Conservation (phyloP, 2,888 invertebrate species). For the Cephus runcator region DNA sequence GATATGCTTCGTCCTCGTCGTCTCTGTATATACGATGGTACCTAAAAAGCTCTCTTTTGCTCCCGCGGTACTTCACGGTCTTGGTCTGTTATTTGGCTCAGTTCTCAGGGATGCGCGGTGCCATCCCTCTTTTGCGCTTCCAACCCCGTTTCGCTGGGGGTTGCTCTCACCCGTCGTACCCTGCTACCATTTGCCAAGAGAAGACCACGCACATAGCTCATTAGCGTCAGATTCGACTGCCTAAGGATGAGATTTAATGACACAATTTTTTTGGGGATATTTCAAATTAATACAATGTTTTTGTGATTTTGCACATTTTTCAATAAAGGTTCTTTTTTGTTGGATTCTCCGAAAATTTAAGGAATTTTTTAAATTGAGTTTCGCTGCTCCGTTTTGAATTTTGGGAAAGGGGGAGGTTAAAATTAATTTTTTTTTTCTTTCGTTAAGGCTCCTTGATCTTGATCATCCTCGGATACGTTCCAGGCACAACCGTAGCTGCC, state of each 20-base stretch:
- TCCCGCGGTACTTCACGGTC: constrained; percentile 13
- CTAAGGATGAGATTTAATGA: not conserved
- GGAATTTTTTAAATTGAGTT: not conserved
- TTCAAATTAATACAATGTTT: not conserved
- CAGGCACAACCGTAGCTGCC: not conserved
- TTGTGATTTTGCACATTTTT: not conserved
- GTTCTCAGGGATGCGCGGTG: constrained; percentile 26
- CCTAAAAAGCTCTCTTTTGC: not conserved
- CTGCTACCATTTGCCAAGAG: not conserved
- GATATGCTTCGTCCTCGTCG: not conserved
- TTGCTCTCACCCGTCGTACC: not conserved
- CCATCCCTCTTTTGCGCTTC: not conserved
- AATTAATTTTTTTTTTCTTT: not conserved
- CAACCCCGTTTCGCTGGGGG: not conserved
- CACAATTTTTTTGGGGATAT: not conserved
- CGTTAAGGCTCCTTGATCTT: not conserved
- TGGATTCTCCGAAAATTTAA: not conserved
- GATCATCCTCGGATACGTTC: not conserved
- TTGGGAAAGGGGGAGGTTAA: no score
- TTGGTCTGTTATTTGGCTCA: constrained; percentile 38
- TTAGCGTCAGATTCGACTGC: not conserved
- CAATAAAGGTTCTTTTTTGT: not conserved
- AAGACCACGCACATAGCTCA: not conserved
- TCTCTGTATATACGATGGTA: not conserved
- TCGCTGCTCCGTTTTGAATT: not conserved